A percentile compares a stretch with the other conserved stretches of the same genome.
phyloP scores from a whole-genome alignment of 1,140 invertebrate genomes.

The Lepidostoma basale region DNA sequence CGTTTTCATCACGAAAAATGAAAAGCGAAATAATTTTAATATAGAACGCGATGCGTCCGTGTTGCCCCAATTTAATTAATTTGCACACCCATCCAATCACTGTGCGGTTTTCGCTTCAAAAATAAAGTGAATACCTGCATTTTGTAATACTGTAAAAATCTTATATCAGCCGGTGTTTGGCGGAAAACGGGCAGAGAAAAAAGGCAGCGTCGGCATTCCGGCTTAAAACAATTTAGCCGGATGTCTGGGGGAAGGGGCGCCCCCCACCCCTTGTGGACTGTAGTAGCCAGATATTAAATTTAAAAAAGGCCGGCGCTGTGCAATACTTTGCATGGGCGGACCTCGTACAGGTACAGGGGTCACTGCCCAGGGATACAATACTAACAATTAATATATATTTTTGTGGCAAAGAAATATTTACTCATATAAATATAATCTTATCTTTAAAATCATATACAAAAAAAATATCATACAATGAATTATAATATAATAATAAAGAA shows the following conservation, averaged over 20 bases:
- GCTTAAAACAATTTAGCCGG: conserved; percentile 44
- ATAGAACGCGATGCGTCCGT: too few relatives aligned
- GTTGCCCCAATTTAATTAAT: too few relatives aligned
- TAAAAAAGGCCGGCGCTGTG: conserved; percentile 41
- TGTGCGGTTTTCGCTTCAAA: too few relatives aligned
- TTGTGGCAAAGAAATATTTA: too few relatives aligned
- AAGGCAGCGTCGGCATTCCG: conserved; percentile 26
- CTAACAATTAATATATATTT: not conserved
- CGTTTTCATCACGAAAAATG: too few relatives aligned
- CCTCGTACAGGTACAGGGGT: not conserved
- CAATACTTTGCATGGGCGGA: conserved; percentile 25
- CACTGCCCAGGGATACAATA: not conserved
- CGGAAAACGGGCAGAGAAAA: conserved; percentile 12
- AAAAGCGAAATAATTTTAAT: too few relatives aligned
- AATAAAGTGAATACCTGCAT: conserved; percentile 6
- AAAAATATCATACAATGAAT: too few relatives aligned
- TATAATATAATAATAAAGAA: too few relatives aligned
- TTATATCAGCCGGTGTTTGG: not conserved
- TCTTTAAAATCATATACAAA: too few relatives aligned
- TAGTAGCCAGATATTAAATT: conserved; percentile 43
- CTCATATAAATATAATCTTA: too few relatives aligned
- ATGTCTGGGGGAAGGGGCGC: conserved; percentile 29
- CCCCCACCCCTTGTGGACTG: conserved; percentile 26
- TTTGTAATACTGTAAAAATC: not conserved
- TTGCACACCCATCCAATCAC: too few relatives aligned